Evolutionary conservation across 2,797 vertebrate species (phyloP), one percentile per base, ranked within the genome.

Genomic region (Lycodopsis pacificus): DNA sequence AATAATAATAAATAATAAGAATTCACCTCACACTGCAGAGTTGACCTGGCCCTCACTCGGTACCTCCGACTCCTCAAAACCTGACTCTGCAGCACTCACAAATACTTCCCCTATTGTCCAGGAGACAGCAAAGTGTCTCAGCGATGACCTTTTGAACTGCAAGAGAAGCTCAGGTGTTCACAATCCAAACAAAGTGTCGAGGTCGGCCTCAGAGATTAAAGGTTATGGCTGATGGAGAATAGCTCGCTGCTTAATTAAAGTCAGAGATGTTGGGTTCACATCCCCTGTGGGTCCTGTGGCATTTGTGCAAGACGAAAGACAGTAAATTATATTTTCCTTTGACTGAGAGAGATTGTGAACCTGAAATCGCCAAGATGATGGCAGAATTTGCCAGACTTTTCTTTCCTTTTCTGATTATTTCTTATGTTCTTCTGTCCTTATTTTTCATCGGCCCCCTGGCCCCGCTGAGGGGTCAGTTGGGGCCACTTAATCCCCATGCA

Each of bases 11-110:
- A n/a, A n/a, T n/a, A n/a, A n/a, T 20, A 71, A 44, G 73, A 56
- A 88, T 66, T 85, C 85, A 51, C 59, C 77, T 85, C 83, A 86
- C 66, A 20, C 72, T 17, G 30, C 65, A 13, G 71, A 58, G 73
- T 67, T 76, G 82, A 89, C 86, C 85, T 44, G 32, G 49, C 59
- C 65, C 48, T 83, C 61, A 68, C 62, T 65, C 64, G 13, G 11
- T 20, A 63, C 70, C 53, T n/a, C 3, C 36, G 15, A 27, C 54
- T 65, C 57, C 64, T 67, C 25, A 57, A 59, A 62, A 59, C 67
- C 76, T 0, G 4, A 63, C 71, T 20, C 74, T 36, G 64, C 76
- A 73, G 59, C 69, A 15, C 58, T 65, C 38, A 38, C 38, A 78
- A 54, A 73, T 46, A 14, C 72, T 84, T 72, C 36, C 56, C n/a